A percentile compares a stretch with the other conserved stretches of the same genome.
These are phyloP conservation scores for Puntigrus tetrazona DNA, from an alignment of 2,113 vertebrate genomes.

Conservation along the genomic window DNA sequence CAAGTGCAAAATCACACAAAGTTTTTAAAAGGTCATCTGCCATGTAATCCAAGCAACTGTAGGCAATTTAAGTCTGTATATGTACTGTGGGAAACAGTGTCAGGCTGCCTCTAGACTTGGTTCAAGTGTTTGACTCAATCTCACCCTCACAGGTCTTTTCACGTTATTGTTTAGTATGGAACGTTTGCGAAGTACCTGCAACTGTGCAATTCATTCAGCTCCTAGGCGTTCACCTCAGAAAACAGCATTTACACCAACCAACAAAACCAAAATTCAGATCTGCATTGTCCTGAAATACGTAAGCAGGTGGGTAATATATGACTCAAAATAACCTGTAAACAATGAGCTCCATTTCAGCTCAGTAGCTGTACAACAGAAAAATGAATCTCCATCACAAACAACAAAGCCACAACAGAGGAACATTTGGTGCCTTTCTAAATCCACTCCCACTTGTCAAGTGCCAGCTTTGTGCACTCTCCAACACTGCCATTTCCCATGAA, in stretches of 20 bases:
- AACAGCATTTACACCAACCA: not conserved
- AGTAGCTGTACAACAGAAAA: not conserved
- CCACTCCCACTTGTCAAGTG: not conserved
- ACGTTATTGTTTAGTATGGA: not conserved
- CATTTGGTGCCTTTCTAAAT: slow-evolving; percentile 26
- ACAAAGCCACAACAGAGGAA: slow-evolving; percentile 2
- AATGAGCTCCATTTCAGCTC: not conserved
- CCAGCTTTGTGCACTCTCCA: slow-evolving; percentile 1
- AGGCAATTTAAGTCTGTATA: not conserved
- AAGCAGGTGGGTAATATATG: not conserved
- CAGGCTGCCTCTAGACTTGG: not conserved
- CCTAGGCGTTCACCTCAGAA: not conserved
- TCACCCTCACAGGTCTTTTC: not conserved
- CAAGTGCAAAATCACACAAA: not conserved
- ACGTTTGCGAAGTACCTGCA: not conserved
- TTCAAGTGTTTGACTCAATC: not conserved
- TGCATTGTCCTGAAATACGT: not conserved
- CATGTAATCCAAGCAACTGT: not conserved
- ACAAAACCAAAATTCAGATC: not conserved
- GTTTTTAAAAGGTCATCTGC: not conserved
- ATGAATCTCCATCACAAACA: not conserved
- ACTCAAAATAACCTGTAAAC: not conserved
- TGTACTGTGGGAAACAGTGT: not conserved
- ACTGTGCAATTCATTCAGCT: not conserved
- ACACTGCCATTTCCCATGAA: not conserved